Percentiles rank a stretch among this genome's conserved stretches.
Conservation (phyloP, 2,113 vertebrate species). For the Synodontis membranacea region DNA sequence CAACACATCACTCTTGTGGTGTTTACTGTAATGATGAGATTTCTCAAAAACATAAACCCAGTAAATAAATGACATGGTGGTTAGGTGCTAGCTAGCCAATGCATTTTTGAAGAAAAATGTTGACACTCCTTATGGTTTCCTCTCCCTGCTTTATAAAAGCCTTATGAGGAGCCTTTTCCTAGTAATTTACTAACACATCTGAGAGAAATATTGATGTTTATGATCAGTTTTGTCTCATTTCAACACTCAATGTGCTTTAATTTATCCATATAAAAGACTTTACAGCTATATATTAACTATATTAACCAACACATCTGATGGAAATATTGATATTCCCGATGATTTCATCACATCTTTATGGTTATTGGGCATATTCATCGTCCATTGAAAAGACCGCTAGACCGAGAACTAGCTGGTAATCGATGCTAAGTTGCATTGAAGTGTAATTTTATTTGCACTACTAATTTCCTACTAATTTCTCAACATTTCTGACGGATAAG, state of each 20-base stretch:
- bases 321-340: background rate
- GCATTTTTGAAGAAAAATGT: background rate
- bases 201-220: background rate
- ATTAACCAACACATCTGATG: background rate
- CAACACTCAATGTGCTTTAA: background rate
- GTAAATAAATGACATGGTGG: too few species aligned
- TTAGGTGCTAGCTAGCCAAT: background rate
- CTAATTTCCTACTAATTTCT: background rate
- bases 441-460: background rate
- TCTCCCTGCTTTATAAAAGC: background rate
- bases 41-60: background rate
- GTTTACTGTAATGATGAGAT: background rate
- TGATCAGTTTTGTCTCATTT: background rate
- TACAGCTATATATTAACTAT: background rate
- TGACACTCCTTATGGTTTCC: background rate
- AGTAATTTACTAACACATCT: background rate
- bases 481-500: background rate
- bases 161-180: background rate
- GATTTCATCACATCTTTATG: background rate
- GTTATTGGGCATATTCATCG: background rate
- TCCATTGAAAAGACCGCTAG: background rate
- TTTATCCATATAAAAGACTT: background rate
- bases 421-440: background rate
- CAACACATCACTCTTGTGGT: background rate
- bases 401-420: background rate